These are phyloP conservation scores for Prionace glauca DNA, from an alignment of 2,797 vertebrate species.

Conservation along the genomic window DNA sequence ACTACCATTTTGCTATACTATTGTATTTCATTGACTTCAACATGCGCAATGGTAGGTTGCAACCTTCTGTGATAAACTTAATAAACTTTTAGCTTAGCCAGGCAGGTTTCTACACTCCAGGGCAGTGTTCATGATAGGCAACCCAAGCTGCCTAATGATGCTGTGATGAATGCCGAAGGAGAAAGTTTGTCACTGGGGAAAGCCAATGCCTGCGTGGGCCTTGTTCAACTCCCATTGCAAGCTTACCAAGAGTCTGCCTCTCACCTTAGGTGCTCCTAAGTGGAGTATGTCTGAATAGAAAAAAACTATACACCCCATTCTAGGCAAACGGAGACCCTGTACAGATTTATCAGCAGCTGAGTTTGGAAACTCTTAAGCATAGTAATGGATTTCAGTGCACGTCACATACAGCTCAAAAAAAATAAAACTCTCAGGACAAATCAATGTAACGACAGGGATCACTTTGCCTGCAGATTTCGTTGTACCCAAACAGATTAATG, in stretches of 20 bases:
- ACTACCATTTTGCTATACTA: neutral
- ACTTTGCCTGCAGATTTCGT: neutral
- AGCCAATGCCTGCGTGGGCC: neutral
- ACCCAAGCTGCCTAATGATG: neutral
- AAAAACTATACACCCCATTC: neutral
- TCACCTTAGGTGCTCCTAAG: neutral
- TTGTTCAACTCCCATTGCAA: neutral
- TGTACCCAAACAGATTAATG: constrained; percentile 3
- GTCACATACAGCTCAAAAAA: neutral
- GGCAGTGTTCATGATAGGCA: neutral
- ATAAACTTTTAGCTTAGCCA: neutral
- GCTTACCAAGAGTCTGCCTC: neutral
- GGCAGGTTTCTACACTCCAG: neutral
- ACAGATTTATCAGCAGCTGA: neutral
- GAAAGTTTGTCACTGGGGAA: neutral
- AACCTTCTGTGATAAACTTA: neutral
- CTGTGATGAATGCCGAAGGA: too few species aligned
- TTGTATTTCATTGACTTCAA: neutral
- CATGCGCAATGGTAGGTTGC: neutral
- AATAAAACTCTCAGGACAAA: neutral
- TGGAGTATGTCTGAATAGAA: neutral
- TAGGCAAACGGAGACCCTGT: neutral
- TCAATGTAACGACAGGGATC: constrained; percentile 5
- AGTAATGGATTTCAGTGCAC: neutral
- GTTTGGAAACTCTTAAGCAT: neutral